Conservation (phyloP, 1,140 invertebrate genomes). For the Drosophila pectinifera region DNA sequence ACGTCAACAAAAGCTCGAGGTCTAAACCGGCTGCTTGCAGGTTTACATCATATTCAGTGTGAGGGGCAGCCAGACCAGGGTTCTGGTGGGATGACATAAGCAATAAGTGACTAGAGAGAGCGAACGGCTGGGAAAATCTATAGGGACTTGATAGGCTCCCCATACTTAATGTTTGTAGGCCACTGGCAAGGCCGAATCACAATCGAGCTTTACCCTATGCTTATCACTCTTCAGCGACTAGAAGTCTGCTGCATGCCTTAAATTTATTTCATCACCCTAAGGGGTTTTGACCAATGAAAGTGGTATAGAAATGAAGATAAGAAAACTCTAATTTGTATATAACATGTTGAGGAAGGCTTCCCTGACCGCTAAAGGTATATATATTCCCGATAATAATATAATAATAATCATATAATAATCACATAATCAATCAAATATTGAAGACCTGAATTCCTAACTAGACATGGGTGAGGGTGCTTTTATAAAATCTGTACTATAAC, state of each 20-base stretch:
- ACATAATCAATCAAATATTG: no score
- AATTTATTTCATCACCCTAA: conserved; percentile 2
- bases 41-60: conserved; percentile 30
- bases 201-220: not conserved
- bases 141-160: not conserved
- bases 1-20: conserved; percentile 7
- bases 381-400: no score
- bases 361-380: no score
- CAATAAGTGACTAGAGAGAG: not conserved
- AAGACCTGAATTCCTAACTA: no score
- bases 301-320: not conserved
- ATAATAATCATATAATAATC: no score
- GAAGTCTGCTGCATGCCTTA: not conserved
- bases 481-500: no score
- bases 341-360: no score
- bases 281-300: not conserved
- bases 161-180: no score
- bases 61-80: conserved; percentile 3
- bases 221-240: not conserved
- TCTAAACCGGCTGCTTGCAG: not conserved
- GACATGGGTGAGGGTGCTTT: no score
- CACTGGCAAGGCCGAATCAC: not conserved
- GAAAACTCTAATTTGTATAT: no score
- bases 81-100: conserved; percentile 31
- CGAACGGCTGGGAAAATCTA: not conserved